Percentiles rank a stretch among this genome's conserved stretches.
phyloP scores from a whole-genome alignment of 2,113 vertebrate species.

The Pogona vitticeps region DNA sequence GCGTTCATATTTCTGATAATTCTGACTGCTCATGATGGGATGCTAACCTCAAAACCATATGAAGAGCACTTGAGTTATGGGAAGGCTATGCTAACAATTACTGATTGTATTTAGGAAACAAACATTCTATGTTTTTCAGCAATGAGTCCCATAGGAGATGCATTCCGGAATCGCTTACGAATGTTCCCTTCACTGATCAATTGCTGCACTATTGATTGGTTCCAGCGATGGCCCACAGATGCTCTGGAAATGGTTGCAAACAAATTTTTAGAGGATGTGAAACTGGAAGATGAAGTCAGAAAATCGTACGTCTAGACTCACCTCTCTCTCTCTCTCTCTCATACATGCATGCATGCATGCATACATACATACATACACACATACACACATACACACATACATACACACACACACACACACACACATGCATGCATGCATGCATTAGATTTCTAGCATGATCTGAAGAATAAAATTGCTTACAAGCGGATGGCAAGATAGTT shows the following conservation, averaged over 20 bases:
- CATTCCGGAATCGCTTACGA: slow-evolving; percentile 90
- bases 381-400: too few species aligned
- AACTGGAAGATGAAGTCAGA: slow-evolving; percentile 81
- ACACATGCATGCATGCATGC: too few species aligned
- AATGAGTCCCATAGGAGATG: slow-evolving; percentile 93
- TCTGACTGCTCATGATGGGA: not conserved
- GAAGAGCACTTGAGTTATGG: not conserved
- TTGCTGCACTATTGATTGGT: slow-evolving; percentile 97
- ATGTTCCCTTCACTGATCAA: slow-evolving; percentile 96
- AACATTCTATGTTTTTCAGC: slow-evolving; percentile 68
- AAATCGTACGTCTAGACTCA: slow-evolving; percentile 75
- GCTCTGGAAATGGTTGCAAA: slow-evolving; percentile 93
- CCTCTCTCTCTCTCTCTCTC: not conserved
- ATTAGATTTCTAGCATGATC: not conserved
- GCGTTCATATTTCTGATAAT: not conserved
- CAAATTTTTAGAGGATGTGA: slow-evolving; percentile 90
- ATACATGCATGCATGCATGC: too few species aligned
- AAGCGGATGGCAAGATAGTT: not conserved
- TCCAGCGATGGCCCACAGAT: slow-evolving; percentile 91
- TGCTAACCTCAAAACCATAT: not conserved
- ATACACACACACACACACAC: too few species aligned
- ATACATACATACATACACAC: too few species aligned
- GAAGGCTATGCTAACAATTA: not conserved
- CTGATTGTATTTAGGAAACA: not conserved
- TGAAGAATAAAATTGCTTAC: not conserved